Conservation (phyloP, 2,113 vertebrate genomes). For the Coregonus clupeaformis region DNA sequence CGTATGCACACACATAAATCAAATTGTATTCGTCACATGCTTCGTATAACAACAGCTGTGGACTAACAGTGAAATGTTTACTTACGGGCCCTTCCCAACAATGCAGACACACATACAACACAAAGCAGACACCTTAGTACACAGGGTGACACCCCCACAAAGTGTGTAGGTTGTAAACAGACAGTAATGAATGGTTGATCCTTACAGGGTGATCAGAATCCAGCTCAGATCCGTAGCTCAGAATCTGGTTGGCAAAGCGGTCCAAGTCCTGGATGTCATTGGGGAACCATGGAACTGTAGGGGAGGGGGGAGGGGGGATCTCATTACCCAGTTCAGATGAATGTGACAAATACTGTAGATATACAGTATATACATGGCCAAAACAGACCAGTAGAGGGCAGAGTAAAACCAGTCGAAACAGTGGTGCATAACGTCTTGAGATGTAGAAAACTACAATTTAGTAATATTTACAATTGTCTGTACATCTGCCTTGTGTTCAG, state of each 20-base stretch:
- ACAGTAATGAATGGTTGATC: conserved; percentile 46
- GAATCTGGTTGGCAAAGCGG: conserved; percentile 96
- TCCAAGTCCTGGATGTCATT: conserved; percentile 92
- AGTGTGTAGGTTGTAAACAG: conserved; percentile 1
- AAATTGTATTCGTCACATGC: too few relatives aligned
- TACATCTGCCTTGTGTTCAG: not conserved
- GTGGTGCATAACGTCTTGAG: conserved; percentile 67
- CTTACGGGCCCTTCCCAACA: not conserved
- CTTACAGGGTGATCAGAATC: conserved; percentile 95
- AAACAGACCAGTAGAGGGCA: not conserved
- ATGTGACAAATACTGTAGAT: not conserved
- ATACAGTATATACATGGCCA: not conserved
- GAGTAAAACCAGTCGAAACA: conserved; percentile 30
- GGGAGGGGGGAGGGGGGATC: conserved; percentile 12
- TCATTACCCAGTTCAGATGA: not conserved
- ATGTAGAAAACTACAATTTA: not conserved
- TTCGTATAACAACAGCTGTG: too few relatives aligned
- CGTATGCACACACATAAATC: not conserved
- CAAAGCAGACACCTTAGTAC: conserved; percentile 13
- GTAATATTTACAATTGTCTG: too few relatives aligned
- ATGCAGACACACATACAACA: conserved; percentile 34
- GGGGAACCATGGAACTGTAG: conserved; percentile 94
- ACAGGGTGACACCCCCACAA: not conserved
- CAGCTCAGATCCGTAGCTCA: conserved; percentile 93
- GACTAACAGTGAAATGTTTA: too few relatives aligned